Percentiles rank a stretch among this genome's conserved stretches.
Conservation (phyloP, 2,888 invertebrate species). For the Rhagonycha lutea region DNA sequence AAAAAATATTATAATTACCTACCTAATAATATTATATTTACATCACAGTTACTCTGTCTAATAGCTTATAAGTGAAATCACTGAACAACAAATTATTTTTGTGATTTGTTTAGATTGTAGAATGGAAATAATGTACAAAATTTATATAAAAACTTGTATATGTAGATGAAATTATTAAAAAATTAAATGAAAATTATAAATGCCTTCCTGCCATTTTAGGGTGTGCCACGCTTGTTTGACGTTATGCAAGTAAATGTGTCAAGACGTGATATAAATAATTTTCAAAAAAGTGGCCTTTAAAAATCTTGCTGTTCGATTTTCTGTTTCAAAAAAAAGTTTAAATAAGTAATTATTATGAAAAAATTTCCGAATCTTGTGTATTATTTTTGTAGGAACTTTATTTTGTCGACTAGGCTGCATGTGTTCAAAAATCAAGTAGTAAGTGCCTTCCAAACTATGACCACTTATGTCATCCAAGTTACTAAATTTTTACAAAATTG, state of each 20-base stretch:
- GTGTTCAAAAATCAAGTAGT: conserved; percentile 78
- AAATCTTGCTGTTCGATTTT: conserved; percentile 42
- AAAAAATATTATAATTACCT: conserved; percentile 4
- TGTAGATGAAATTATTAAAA: conserved; percentile 56
- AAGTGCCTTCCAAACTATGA: conserved; percentile 82
- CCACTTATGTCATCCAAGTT: conserved; percentile 58
- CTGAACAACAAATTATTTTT: conserved; percentile 57
- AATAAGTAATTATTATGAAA: conserved; percentile 32
- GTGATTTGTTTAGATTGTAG: conserved; percentile 58
- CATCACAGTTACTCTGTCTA: conserved; percentile 26
- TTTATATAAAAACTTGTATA: conserved; percentile 56
- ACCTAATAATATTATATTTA: conserved; percentile 8
- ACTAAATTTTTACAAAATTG: conserved; percentile 53
- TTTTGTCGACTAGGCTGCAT: conserved; percentile 66
- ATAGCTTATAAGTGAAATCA: conserved; percentile 38
- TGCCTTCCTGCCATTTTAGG: conserved; percentile 68
- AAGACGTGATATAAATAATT: conserved; percentile 53
- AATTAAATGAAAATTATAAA: conserved; percentile 58
- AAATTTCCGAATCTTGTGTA: conserved; percentile 22
- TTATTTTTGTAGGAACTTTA: conserved; percentile 32
- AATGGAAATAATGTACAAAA: conserved; percentile 59
- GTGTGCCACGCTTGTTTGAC: conserved; percentile 59
- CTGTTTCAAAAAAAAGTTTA: conserved; percentile 40
- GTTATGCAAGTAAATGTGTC: conserved; percentile 47
- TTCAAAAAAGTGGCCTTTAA: conserved; percentile 56